A percentile compares a stretch with the other conserved stretches of the same genome.
Evolutionary conservation across 2,113 vertebrate genomes (phyloP).

Genomic region (Anser cygnoides): DNA sequence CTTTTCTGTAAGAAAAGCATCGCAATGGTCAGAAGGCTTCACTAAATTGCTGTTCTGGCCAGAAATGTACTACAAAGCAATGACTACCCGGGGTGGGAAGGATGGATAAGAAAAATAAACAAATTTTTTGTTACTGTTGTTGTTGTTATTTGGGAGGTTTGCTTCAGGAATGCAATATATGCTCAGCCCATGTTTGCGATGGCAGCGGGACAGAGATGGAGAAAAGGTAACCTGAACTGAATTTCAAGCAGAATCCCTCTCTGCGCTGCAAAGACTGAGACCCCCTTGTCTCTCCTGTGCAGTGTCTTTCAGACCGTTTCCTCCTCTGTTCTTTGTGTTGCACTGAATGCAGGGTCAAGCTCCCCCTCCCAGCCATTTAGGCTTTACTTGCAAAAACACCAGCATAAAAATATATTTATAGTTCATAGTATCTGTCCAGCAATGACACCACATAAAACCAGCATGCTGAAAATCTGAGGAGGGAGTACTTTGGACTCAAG

Average conservation of each 20-base stretch:
- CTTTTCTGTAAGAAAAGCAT: neutral
- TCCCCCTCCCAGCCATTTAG: neutral
- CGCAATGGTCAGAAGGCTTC: neutral
- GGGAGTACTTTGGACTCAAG: constrained; percentile 41
- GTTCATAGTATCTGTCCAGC: constrained; percentile 39
- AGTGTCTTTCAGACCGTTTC: neutral
- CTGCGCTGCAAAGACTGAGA: neutral
- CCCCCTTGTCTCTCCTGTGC: neutral
- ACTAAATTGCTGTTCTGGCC: neutral
- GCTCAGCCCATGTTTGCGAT: neutral
- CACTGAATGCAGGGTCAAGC: neutral
- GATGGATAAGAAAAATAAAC: neutral
- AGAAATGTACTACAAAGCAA: neutral
- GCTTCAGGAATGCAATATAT: neutral
- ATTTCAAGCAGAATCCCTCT: neutral
- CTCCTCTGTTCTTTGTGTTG: constrained; percentile 33
- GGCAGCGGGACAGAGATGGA: constrained; percentile 1
- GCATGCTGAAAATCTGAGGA: constrained; percentile 31
- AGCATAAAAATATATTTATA: constrained; percentile 51
- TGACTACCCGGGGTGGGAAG: neutral
- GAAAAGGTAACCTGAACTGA: neutral
- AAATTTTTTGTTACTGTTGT: neutral
- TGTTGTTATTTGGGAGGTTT: neutral
- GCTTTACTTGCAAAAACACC: constrained; percentile 56
- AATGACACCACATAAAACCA: constrained; percentile 67